phyloP scores from a whole-genome alignment of 2,797 vertebrate genomes.

The Anableps anableps region DNA sequence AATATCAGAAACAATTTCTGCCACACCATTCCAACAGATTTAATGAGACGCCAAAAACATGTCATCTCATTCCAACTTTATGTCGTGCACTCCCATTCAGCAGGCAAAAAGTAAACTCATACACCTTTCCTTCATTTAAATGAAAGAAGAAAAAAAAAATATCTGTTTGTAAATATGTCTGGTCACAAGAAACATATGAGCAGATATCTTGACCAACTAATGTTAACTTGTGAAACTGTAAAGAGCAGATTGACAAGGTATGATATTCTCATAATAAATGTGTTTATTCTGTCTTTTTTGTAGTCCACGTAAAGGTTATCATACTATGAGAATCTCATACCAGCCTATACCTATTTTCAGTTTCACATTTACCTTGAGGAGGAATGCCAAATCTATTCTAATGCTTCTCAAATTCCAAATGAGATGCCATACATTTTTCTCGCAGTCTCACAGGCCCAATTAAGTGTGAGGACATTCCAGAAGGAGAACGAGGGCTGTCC shows the following conservation, averaged over 20 bases:
- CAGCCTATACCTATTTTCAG: not conserved
- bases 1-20: not conserved
- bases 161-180: not conserved
- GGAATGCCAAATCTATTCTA: constrained; percentile 39
- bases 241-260: too few relatives aligned
- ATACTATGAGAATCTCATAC: not conserved
- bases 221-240: not conserved
- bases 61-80: not conserved
- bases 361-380: not conserved
- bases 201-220: not conserved
- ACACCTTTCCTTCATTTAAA: not conserved
- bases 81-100: not conserved
- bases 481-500: constrained; percentile 15
- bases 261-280: not conserved
- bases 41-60: not conserved
- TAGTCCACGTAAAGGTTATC: not conserved
- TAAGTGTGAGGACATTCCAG: constrained; percentile 31
- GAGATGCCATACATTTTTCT: constrained; percentile 50
- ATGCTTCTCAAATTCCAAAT: constrained; percentile 38
- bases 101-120: not conserved
- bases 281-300: not conserved
- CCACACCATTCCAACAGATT: not conserved
- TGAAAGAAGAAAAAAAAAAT: not conserved
- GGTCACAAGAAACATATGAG: not conserved
- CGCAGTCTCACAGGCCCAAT: constrained; percentile 35